A percentile compares a stretch with the other conserved stretches of the same genome.
Evolutionary conservation across 1,140 invertebrate genomes (phyloP).

Genomic region (Eriocheir sinensis): DNA sequence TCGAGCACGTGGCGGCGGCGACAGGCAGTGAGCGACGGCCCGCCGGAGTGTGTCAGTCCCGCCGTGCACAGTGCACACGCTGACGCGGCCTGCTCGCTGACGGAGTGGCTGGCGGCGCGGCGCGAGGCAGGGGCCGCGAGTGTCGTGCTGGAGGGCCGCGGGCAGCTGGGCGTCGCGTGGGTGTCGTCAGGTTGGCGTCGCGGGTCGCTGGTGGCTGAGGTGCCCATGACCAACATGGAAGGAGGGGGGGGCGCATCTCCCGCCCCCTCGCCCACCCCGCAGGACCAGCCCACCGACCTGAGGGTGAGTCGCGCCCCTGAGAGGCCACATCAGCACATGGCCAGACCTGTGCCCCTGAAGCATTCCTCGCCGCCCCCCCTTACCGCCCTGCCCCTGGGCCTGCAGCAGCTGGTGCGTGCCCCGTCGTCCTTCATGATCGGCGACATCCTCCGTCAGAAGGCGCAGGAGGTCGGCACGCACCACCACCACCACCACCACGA

Average conservation of each 20-base stretch:
- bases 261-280: conserved; percentile 60
- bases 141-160: not conserved
- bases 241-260: conserved; percentile 65
- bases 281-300: conserved; percentile 66
- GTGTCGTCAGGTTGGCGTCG: not conserved
- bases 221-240: conserved; percentile 70
- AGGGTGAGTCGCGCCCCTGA: conserved; percentile 44
- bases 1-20: conserved; percentile 33
- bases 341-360: not conserved
- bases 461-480: not conserved
- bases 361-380: conserved; percentile 29
- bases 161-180: not conserved
- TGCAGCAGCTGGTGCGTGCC: conserved; percentile 52
- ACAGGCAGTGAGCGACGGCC: not conserved
- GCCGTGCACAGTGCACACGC: not conserved
- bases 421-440: conserved; percentile 70
- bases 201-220: not conserved
- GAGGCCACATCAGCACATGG: not conserved
- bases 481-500: conserved; percentile 4
- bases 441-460: conserved; percentile 63
- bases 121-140: not conserved
- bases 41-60: not conserved
- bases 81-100: not conserved
- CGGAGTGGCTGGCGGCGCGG: not conserved
- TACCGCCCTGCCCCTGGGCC: conserved; percentile 53